Evolutionary conservation across 2,113 vertebrate species (phyloP).

Genomic region (Setophaga kirtlandii): DNA sequence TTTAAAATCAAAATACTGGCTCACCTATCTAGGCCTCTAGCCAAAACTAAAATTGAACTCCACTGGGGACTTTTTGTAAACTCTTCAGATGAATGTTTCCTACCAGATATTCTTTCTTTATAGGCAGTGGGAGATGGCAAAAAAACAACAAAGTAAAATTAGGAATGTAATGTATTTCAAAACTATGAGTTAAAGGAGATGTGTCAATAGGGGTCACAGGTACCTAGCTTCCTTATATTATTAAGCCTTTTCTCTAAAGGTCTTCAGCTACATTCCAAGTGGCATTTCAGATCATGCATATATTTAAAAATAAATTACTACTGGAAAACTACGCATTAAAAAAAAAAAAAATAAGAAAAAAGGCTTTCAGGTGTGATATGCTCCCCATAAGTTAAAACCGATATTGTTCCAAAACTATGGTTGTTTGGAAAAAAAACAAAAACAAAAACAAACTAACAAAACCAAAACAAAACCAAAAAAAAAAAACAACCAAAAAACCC

Average conservation of each 20-base stretch:
- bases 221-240: background rate
- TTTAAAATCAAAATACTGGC: background rate
- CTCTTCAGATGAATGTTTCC: background rate
- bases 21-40: background rate
- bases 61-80: background rate
- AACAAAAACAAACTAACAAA: background rate
- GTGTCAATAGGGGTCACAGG: background rate
- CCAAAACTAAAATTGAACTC: background rate
- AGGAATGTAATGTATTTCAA: background rate
- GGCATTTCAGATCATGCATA: background rate
- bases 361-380: background rate
- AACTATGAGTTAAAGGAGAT: background rate
- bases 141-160: background rate
- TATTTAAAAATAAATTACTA: background rate
- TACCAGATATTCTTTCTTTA: background rate
- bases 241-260: background rate
- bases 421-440: background rate
- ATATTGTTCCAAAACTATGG: background rate
- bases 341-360: background rate
- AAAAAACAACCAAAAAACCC: background rate
- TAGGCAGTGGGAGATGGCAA: background rate
- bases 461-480: background rate
- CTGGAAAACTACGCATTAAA: background rate
- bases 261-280: background rate
- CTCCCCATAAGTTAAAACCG: fast-evolving